Evolutionary conservation across 2,113 vertebrate genomes (phyloP), one percentile per base, ranked within the genome.

Genomic region (Phaethon lepturus): DNA sequence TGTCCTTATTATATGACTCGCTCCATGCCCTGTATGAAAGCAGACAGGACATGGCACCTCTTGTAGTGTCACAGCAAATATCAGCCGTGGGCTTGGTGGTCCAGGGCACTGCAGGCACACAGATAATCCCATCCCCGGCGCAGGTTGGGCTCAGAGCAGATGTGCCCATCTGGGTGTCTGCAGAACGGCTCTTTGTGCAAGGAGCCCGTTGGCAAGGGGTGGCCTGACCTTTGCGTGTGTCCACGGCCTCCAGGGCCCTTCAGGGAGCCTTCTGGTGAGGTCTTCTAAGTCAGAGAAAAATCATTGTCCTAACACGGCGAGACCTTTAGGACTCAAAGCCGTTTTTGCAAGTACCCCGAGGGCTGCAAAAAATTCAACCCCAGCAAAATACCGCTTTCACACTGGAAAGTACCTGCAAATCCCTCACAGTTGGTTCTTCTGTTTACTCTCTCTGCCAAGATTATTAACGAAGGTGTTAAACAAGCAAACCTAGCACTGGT

Each of bases 391-490:
- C 11, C 80, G 59, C 66, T 81, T 84, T 94, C 60, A 63, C 55
- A n/a, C 58, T 29, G 19, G 72, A 38, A 93, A 94, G 62, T 38
- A 64, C 73, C 84, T 42, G 73, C 2, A 2, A 89, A 64, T 23
- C 89, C 85, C 82, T 92, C 45, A 31, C 79, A 47, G 64, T 31
- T 52, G 66, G 83, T 91, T 58, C 53, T 84, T 38, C 68, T 95
- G 77, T 96, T 95, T 91, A 76, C 60, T 81, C 50, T 83, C 44
- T 45, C 47, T 84, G 93, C 53, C 89, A 90, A 90, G 84, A 58
- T 95, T 88, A 95, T 95, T 88, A 95, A 86, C 9, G 1, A 66
- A 94, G 78, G 72, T 64, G 77, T 86, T 95, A 79, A 73, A 84
- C 67, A 90, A 95, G 50, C 86, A 87, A 24, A 81, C 26, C 53